Evolutionary conservation across 2,888 invertebrate genomes (phyloP).

Genomic region (Tanytarsus gracilentus): DNA sequence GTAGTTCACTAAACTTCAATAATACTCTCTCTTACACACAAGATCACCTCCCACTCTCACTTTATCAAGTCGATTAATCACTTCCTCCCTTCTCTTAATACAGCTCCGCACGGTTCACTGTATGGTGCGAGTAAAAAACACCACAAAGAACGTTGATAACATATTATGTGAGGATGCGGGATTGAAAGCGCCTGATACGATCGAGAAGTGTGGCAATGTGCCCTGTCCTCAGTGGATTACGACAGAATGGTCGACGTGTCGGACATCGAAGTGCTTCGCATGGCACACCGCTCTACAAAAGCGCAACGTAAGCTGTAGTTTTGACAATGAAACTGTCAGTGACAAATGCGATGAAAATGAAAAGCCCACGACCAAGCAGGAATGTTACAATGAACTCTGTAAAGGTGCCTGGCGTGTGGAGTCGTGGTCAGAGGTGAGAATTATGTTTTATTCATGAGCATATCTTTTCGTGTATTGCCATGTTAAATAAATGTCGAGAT

Average conservation of each 20-base stretch:
- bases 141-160: constrained; percentile 52
- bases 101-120: constrained; percentile 64
- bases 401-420: constrained; percentile 84
- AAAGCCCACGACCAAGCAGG: constrained; percentile 66
- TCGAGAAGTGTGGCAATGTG: constrained; percentile 55
- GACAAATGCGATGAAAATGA: constrained; percentile 57
- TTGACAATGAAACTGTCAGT: constrained; percentile 41
- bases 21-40: background rate
- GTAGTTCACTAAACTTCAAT: background rate
- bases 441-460: constrained; percentile 9
- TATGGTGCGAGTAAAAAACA: constrained; percentile 51
- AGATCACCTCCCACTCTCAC: background rate
- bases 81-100: no score
- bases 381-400: constrained; percentile 77
- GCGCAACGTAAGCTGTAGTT: constrained; percentile 49
- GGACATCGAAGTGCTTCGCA: constrained; percentile 63
- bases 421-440: constrained; percentile 81
- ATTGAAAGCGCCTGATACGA: constrained; percentile 53
- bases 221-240: constrained; percentile 66
- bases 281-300: constrained; percentile 69
- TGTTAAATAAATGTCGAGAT: background rate
- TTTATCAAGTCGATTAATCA: no score
- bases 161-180: constrained; percentile 63
- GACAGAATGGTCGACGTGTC: constrained; percentile 62
- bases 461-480: background rate